phyloP scores from a whole-genome alignment of 2,113 vertebrate species.

The Ciconia boyciana region DNA sequence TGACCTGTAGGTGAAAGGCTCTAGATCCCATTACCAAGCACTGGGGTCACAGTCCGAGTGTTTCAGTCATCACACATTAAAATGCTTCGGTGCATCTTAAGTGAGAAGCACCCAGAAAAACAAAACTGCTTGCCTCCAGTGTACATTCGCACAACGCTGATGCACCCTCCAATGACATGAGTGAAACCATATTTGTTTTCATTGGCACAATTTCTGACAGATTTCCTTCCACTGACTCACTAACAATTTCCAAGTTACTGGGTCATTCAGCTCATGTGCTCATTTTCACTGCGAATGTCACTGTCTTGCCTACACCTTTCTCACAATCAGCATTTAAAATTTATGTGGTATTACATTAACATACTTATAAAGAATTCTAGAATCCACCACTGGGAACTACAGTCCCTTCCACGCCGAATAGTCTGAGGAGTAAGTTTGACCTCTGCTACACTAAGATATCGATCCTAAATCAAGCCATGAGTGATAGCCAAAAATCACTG shows the following conservation, averaged over 20 bases:
- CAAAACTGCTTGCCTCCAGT: neutral
- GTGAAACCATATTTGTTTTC: neutral
- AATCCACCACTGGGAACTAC: neutral
- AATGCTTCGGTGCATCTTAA: neutral
- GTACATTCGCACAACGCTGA: neutral
- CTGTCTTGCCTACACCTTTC: neutral
- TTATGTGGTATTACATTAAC: neutral
- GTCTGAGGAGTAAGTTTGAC: neutral
- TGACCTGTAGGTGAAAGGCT: conserved; percentile 10
- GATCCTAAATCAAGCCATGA: neutral
- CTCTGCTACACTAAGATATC: neutral
- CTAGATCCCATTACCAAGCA: neutral
- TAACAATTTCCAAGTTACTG: neutral
- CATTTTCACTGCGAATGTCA: neutral
- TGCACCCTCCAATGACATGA: neutral
- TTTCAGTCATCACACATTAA: neutral
- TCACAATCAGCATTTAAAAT: neutral
- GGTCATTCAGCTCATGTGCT: neutral
- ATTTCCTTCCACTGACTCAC: neutral
- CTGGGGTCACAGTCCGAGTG: neutral
- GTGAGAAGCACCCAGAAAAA: neutral
- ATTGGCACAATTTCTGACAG: neutral
- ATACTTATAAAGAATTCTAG: neutral
- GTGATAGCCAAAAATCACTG: neutral
- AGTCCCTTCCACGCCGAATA: neutral